These are phyloP conservation scores for Magallana nippona DNA, from an alignment of 2,888 invertebrate species.

Conservation along the genomic window DNA sequence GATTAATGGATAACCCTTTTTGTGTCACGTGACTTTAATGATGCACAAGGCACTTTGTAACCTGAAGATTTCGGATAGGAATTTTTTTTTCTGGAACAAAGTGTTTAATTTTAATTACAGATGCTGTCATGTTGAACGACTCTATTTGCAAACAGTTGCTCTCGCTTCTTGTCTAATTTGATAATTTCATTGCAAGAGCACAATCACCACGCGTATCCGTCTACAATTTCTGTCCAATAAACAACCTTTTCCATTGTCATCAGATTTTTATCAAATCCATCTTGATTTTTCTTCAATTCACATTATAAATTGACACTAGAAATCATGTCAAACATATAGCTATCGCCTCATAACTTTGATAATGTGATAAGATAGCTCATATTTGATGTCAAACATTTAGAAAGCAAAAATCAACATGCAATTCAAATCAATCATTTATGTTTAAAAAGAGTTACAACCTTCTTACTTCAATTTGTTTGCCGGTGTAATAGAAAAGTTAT, in stretches of 20 bases:
- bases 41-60: slow-evolving; percentile 16
- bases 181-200: background rate
- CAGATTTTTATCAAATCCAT: slow-evolving; percentile 2
- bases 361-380: slow-evolving; percentile 7
- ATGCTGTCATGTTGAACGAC: background rate
- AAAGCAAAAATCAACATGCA: background rate
- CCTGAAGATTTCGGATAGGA: background rate
- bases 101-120: background rate
- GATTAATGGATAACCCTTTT: background rate
- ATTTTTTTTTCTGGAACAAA: background rate
- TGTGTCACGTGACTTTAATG: slow-evolving; percentile 15
- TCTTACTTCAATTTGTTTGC: background rate
- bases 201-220: slow-evolving; percentile 4
- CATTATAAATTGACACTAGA: slow-evolving; percentile 1
- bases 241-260: background rate
- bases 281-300: background rate
- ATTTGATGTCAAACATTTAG: background rate
- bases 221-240: slow-evolving; percentile 3
- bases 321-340: background rate
- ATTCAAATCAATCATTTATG: background rate
- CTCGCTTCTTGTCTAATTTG: background rate
- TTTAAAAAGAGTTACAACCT: background rate
- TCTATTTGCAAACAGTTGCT: slow-evolving; percentile 11
- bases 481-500: background rate
- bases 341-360: slow-evolving; percentile 16